A percentile compares a stretch with the other conserved stretches of the same genome.
Conservation (phyloP, 2,113 vertebrate species). For the Morone chrysops region DNA sequence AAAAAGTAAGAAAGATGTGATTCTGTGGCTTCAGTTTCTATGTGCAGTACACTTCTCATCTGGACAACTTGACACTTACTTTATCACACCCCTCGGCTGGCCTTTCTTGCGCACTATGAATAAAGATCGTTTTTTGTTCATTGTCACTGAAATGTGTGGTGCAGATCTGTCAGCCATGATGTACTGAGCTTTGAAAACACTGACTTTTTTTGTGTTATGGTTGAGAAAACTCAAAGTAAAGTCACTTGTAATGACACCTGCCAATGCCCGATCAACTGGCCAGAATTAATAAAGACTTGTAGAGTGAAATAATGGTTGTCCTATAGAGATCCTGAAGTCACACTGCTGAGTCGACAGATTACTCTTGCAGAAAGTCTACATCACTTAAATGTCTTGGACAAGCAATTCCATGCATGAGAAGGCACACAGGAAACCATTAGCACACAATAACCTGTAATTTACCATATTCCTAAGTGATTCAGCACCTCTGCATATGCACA, state of each 20-base stretch:
- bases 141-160: background rate
- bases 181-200: conserved; percentile 17
- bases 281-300: background rate
- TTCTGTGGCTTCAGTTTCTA: conserved; percentile 36
- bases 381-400: conserved; percentile 18
- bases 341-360: background rate
- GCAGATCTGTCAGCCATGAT: conserved; percentile 2
- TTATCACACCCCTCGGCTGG: conserved; percentile 35
- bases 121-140: conserved; percentile 8
- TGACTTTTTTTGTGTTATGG: background rate
- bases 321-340: background rate
- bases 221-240: background rate
- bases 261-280: background rate
- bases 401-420: conserved; percentile 28
- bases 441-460: conserved; percentile 6
- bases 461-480: background rate
- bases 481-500: background rate
- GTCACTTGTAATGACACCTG: background rate
- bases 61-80: conserved; percentile 59
- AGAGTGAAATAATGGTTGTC: background rate
- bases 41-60: conserved; percentile 6
- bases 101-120: background rate
- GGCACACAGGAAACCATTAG: conserved; percentile 8
- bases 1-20: background rate
- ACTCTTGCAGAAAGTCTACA: background rate